These are phyloP conservation scores for Ambastaia sidthimunki DNA, from an alignment of 2,797 vertebrate genomes.

Conservation along the genomic window DNA sequence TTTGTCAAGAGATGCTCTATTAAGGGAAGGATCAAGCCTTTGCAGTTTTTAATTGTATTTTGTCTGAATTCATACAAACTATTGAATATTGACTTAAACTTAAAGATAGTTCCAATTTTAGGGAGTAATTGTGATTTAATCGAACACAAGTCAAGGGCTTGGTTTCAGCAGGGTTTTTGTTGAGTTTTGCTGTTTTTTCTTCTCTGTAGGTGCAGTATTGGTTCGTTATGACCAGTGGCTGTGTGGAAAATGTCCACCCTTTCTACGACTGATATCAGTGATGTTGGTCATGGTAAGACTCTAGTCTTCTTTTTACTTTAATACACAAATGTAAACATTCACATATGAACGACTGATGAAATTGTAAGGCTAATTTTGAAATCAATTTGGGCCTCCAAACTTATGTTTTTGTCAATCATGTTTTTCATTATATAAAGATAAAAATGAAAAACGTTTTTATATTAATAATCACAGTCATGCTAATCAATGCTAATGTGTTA, in stretches of 20 bases:
- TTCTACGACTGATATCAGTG: conserved; percentile 82
- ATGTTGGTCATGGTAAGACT: conserved; percentile 85
- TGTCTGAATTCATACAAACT: not conserved
- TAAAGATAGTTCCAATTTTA: not conserved
- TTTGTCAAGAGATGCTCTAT: not conserved
- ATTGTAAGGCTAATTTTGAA: not conserved
- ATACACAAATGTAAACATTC: not conserved
- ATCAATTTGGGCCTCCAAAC: not conserved
- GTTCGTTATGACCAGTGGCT: conserved; percentile 84
- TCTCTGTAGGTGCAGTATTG: conserved; percentile 71
- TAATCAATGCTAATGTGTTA: not conserved
- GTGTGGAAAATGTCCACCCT: conserved; percentile 85
- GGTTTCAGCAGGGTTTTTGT: not conserved
- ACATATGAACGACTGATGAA: not conserved
- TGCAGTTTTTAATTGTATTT: not conserved
- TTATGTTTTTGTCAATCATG: not conserved
- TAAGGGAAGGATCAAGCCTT: not conserved
- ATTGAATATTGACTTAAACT: not conserved
- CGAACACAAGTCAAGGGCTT: not conserved
- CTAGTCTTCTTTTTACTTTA: not conserved
- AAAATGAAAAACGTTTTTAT: no score
- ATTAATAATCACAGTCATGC: no score
- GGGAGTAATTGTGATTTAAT: not conserved
- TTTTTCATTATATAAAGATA: not conserved
- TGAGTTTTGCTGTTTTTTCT: conserved; percentile 43